phyloP scores from a whole-genome alignment of 2,888 invertebrate species.

The Xylota segnis region DNA sequence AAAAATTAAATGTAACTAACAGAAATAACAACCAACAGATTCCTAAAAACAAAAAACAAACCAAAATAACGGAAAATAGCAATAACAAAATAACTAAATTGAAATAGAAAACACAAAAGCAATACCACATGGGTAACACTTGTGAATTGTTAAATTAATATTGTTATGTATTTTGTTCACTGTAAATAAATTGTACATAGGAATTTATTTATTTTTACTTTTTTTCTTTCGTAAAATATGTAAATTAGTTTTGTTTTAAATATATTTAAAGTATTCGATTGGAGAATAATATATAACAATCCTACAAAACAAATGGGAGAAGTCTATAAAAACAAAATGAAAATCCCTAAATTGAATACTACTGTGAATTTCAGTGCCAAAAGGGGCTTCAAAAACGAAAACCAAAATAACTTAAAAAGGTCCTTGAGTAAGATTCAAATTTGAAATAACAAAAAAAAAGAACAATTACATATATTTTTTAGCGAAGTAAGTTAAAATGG shows the following conservation, averaged over 20 bases:
- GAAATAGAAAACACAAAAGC: constrained; percentile 27
- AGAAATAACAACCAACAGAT: constrained; percentile 36
- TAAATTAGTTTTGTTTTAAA: constrained; percentile 20
- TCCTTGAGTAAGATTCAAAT: background rate
- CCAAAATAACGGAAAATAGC: constrained; percentile 16
- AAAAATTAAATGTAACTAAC: constrained; percentile 6
- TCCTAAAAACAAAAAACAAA: constrained; percentile 29
- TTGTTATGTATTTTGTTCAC: constrained; percentile 11
- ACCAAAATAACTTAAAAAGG: constrained; percentile 35
- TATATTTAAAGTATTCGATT: constrained; percentile 57
- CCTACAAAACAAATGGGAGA: background rate
- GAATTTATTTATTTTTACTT: background rate
- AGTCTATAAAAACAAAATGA: constrained; percentile 1
- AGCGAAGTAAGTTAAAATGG: constrained; percentile 47
- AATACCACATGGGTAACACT: constrained; percentile 39
- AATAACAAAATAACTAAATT: constrained; percentile 22
- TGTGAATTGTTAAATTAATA: constrained; percentile 50
- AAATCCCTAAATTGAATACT: constrained; percentile 62
- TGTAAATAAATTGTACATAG: constrained; percentile 68
- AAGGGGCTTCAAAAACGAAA: constrained; percentile 59
- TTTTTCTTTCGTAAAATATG: constrained; percentile 28
- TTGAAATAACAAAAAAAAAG: background rate
- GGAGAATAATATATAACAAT: constrained; percentile 12
- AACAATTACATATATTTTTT: constrained; percentile 31
- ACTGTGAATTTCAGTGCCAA: constrained; percentile 76